Base-by-base conservation (phyloP, 1,140 invertebrate genomes). In the Lepidotrigona ventralis region DNA sequence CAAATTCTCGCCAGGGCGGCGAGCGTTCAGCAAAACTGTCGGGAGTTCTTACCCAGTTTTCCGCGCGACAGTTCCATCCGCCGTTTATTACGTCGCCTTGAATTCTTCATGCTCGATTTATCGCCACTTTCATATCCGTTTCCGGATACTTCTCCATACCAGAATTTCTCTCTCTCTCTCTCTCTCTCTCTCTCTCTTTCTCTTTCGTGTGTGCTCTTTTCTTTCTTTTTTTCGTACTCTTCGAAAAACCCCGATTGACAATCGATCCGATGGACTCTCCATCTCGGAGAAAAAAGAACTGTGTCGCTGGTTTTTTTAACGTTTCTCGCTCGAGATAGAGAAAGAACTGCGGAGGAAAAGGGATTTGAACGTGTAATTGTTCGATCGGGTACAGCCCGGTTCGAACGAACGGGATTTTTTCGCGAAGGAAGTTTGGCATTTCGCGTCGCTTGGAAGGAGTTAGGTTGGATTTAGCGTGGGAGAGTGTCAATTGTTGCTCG, bases 51-150 rank as follows among this genome's bases (percentile, higher is more conserved):
- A 39, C 33, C 33, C 56, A 56, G 29, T 46, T 64, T 63, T 8
- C 33, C 23, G 9, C 54, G 54, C 54, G 54, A 39, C 71, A 33
- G 21, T 56, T n/a, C 72, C 58, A 58, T 74, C 72, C 33, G 39
- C 39, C 33, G 73, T 76, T 76, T 76, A 76, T 76, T 76, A 76
- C 73, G 33, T 33, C 33, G 39, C 56, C 33, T 76, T 76, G 73
- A 63, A 76, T 76, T 76, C 39, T 63, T 46, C 58, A 63, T n/a
- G 73, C 73, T 63, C 73, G 73, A 76, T 76, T 76, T 76, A 76
- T 76, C 58, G 56, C 56, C 58, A 39, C 73, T 76, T 63, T 76
- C 56, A 46, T 76, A 76, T 63, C 73, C 58, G n/a, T 46, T 46
- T 46, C 39, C 39, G 39, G 39, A 46, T 46, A 8, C 39, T 46